Percentiles rank a stretch among this genome's conserved stretches.
phyloP scores from a whole-genome alignment of 23 tunicate species.

The Ascidia mentula region DNA sequence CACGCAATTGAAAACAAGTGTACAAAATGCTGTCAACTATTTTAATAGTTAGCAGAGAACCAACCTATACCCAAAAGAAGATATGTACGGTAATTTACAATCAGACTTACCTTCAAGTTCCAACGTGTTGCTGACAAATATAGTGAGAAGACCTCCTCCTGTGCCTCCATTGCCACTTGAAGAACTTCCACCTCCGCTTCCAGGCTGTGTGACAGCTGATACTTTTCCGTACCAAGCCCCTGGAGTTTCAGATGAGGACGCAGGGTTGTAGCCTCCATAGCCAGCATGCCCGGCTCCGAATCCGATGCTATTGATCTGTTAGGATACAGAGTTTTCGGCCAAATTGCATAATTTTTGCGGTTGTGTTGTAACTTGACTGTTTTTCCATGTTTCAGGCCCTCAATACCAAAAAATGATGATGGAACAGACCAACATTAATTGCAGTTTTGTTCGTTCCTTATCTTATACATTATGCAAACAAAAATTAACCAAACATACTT shows the following conservation, averaged over 20 bases:
- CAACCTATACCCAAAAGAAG: too few relatives aligned
- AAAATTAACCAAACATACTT: too few relatives aligned
- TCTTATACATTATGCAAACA: too few relatives aligned
- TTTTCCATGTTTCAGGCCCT: too few relatives aligned
- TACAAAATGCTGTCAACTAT: too few relatives aligned
- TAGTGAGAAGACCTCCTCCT: conserved; percentile 26
- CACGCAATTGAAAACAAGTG: too few relatives aligned
- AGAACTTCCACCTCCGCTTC: conserved; percentile 26
- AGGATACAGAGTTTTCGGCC: not conserved
- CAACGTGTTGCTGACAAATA: conserved; percentile 2
- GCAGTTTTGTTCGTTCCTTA: too few relatives aligned
- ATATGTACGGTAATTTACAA: too few relatives aligned
- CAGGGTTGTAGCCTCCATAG: conserved; percentile 21
- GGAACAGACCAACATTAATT: too few relatives aligned
- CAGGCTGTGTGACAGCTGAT: not conserved
- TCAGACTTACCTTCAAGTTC: conserved; percentile 16
- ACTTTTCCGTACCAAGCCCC: conserved; percentile 11
- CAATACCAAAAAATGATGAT: too few relatives aligned
- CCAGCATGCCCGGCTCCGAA: conserved; percentile 34
- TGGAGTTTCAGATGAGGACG: not conserved
- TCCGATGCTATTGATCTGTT: conserved; percentile 4
- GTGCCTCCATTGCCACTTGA: conserved; percentile 18
- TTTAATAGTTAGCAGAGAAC: too few relatives aligned
- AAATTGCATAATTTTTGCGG: not conserved
- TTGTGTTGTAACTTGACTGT: too few relatives aligned